Evolutionary conservation across 35 echinoderm and acorn worm species (phyloP).

Genomic region (Hemicentrotus pulcherrimus): DNA sequence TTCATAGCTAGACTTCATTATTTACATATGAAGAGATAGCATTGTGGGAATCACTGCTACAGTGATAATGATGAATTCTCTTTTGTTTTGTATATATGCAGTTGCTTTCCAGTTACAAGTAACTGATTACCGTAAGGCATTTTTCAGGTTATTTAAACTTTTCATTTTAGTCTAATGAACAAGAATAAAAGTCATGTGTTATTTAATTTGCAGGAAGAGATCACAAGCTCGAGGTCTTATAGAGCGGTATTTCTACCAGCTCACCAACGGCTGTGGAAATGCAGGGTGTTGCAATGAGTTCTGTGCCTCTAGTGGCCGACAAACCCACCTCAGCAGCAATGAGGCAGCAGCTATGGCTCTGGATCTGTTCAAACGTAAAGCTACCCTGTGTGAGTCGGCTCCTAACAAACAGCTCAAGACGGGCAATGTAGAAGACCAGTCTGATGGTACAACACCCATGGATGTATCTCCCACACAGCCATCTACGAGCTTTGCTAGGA

Average conservation of each 20-base stretch:
- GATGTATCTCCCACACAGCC: neutral
- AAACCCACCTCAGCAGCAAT: slow-evolving; percentile 63
- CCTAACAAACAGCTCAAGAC: slow-evolving; percentile 69
- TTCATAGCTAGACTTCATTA: too few species aligned
- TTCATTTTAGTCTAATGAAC: neutral
- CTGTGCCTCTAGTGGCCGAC: slow-evolving; percentile 84
- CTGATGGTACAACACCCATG: slow-evolving; percentile 10
- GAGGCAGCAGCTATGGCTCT: slow-evolving; percentile 93
- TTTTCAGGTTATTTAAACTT: neutral
- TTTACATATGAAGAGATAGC: too few species aligned
- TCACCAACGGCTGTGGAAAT: slow-evolving; percentile 89
- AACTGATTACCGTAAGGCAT: neutral
- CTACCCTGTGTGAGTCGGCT: slow-evolving; percentile 73
- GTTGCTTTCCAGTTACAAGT: neutral
- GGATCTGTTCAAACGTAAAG: slow-evolving; percentile 85
- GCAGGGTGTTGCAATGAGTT: slow-evolving; percentile 75
- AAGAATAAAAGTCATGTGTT: neutral
- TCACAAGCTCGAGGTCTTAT: slow-evolving; percentile 77
- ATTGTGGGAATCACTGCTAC: too few species aligned
- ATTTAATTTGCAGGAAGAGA: slow-evolving; percentile 77
- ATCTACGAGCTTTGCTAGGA: neutral
- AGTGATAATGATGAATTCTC: too few species aligned
- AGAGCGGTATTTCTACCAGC: slow-evolving; percentile 96
- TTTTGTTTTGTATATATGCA: too few species aligned
- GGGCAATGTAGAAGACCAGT: slow-evolving; percentile 29